phyloP scores from a whole-genome alignment of 2,888 invertebrate genomes.

The Xylota sylvarum region DNA sequence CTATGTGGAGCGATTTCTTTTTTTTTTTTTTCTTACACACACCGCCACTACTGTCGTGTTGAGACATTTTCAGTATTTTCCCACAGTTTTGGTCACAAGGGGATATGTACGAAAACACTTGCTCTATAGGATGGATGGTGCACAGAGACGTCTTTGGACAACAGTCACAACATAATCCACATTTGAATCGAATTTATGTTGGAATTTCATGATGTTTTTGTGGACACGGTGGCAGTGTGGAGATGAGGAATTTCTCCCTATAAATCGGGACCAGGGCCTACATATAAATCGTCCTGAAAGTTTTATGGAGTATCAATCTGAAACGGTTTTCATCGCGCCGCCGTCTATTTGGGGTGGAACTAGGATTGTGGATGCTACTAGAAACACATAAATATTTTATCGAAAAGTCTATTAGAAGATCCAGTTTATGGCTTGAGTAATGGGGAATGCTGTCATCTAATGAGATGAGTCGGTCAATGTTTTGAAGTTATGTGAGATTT shows the following conservation, averaged over 20 bases:
- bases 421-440: neutral
- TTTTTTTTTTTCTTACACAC: conserved; percentile 30
- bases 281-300: conserved; percentile 63
- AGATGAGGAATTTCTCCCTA: conserved; percentile 10
- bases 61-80: conserved; percentile 72
- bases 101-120: conserved; percentile 65
- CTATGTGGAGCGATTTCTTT: conserved; percentile 70
- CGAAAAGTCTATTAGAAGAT: conserved; percentile 1
- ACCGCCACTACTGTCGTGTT: neutral
- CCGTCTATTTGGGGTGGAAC: neutral
- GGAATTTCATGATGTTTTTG: conserved; percentile 57
- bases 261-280: conserved; percentile 7
- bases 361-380: neutral
- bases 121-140: conserved; percentile 60
- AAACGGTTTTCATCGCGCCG: conserved; percentile 51
- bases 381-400: conserved; percentile 13
- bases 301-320: conserved; percentile 68
- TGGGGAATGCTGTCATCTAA: neutral
- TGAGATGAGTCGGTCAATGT: neutral
- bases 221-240: conserved; percentile 35
- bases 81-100: conserved; percentile 69
- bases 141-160: conserved; percentile 45
- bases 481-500: neutral
- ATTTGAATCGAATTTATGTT: conserved; percentile 71
- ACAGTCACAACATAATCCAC: conserved; percentile 46